A percentile compares a stretch with the other conserved stretches of the same genome.
These are phyloP conservation scores for fruit fly (Drosophila melanogaster) DNA, from an alignment of 1,140 invertebrate species.

Conservation along the genomic window Release_6_plus_ISO1_MT NC_004354.4:21282001-21282500, in stretches of 20 bases:
- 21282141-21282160: too few relatives aligned
- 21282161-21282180: too few relatives aligned
- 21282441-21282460: constrained; percentile 42
- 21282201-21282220: too few relatives aligned
- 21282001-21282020: constrained; percentile 31
- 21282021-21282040: neutral
- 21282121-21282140: neutral
- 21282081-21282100: constrained; percentile 5
- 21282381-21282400: constrained; percentile 50
- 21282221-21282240: neutral
- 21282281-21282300: neutral
- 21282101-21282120: neutral
- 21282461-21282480: constrained; percentile 41
- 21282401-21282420: constrained; percentile 60
- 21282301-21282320: neutral
- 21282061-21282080: neutral
- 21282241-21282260: neutral
- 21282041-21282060: neutral
- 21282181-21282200: too few relatives aligned
- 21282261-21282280: neutral
- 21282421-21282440: constrained; percentile 63
- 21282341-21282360: too few relatives aligned
- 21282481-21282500: constrained; percentile 46
- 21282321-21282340: neutral
- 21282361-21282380: constrained; percentile 26